A percentile compares a stretch with the other conserved stretches of the same genome.
These are phyloP conservation scores for Terrapene triunguis DNA, from an alignment of 2,113 vertebrate genomes.

Conservation along the genomic window DNA sequence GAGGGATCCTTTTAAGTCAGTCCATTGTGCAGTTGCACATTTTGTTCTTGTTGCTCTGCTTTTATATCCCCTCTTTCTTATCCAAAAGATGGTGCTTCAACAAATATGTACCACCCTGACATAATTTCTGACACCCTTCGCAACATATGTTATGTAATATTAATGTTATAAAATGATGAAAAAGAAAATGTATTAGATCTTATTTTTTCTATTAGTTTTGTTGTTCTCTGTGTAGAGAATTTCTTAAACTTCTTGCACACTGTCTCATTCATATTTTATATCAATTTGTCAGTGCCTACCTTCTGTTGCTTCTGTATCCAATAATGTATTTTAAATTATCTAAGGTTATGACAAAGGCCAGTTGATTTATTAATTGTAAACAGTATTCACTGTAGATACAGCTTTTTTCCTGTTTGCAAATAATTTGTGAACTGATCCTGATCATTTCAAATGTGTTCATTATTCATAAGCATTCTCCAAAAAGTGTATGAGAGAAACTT, in stretches of 20 bases:
- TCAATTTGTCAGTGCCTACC: not conserved
- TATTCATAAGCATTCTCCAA: not conserved
- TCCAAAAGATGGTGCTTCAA: not conserved
- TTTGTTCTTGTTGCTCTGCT: not conserved
- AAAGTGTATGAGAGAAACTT: not conserved
- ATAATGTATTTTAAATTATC: not conserved
- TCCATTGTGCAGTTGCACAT: not conserved
- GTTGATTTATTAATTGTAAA: not conserved
- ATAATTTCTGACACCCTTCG: not conserved
- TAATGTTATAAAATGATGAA: not conserved
- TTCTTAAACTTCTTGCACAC: not conserved
- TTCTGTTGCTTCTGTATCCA: not conserved
- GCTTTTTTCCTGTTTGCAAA: not conserved
- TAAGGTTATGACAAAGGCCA: not conserved
- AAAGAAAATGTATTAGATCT: not conserved
- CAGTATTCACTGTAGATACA: not conserved
- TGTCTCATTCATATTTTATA: not conserved
- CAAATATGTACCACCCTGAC: not conserved
- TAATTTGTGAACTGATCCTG: not conserved
- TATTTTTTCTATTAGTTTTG: not conserved
- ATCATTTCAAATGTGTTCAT: not conserved
- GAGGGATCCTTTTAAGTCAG: not conserved
- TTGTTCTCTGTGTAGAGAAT: not conserved
- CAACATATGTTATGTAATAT: not conserved
- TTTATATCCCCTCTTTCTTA: not conserved